These are phyloP conservation scores for Murina feae DNA, from an alignment of 2,113 vertebrate species.

Conservation along the genomic window DNA sequence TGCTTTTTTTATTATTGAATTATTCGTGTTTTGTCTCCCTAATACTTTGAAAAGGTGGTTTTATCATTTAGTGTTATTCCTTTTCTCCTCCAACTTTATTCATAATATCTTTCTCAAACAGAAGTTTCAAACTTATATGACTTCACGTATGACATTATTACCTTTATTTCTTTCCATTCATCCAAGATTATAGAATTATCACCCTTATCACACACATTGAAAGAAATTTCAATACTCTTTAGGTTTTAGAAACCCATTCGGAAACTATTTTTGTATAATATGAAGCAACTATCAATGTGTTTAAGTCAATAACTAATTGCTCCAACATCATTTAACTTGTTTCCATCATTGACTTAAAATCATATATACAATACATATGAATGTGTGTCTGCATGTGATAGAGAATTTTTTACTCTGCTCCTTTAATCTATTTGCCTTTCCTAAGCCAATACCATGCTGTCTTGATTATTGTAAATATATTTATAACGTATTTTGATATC, in stretches of 20 bases:
- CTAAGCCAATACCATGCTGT: background rate
- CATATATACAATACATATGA: background rate
- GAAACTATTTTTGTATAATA: background rate
- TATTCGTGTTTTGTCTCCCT: background rate
- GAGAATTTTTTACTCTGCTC: background rate
- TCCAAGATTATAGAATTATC: background rate
- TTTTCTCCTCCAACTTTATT: background rate
- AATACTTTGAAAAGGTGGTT: background rate
- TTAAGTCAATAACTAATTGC: background rate
- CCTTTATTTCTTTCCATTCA: background rate
- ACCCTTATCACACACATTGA: background rate
- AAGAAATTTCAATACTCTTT: background rate
- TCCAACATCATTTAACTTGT: background rate
- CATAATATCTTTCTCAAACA: background rate
- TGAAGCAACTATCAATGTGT: background rate
- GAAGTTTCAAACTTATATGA: background rate
- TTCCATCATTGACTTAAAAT: background rate
- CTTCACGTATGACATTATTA: background rate
- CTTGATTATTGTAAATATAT: background rate
- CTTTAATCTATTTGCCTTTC: background rate
- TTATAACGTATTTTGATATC: background rate
- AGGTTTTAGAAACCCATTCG: background rate
- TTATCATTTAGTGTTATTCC: background rate
- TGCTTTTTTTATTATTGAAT: background rate
- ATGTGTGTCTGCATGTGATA: background rate